Base-by-base conservation (phyloP, 2,888 invertebrate species). In the Mythimna vitellina region DNA sequence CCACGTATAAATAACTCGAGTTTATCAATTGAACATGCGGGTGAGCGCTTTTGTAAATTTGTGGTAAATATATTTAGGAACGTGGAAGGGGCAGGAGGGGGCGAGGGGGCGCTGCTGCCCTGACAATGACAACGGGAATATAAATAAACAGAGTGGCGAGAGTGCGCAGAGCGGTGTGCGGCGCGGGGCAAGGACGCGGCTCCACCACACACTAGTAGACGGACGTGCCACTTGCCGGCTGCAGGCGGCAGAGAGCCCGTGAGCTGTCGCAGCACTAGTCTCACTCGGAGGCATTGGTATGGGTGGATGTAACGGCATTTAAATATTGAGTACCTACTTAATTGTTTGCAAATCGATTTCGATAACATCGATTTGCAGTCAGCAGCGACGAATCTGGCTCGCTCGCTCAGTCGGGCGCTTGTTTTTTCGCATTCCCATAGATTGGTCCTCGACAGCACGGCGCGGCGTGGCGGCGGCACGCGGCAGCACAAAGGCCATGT, bases 61-160 rank as follows among this genome's bases (percentile, higher is more conserved):
- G 78, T 56, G 65, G 72, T 78, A 76, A 78, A 72, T 76, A 78
- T 77, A 70, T 35, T 53, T 6, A 9, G 6, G 25, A 22, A 56
- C 35, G 29, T 25, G 49, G 22, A 12, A 9, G 6, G 38, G 1
- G 51, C 2, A 46, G 22, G 38, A 38, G 0, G 0, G 14, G n/a
- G n/a, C n/a, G n/a, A n/a, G 29, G 53, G 32, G 42, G 20, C 22
- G 38, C 68, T 46, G 58, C 60, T 54, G 76, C 76, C 78, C 71
- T 77, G 78, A 64, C 76, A 60, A 35, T 77, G 76, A 65, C 64
- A 65, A 20, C 54, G n/a, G 42, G 42, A 54, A 20, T 73, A 72
- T 71, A 63, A 72, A 73, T 73, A 73, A 73, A 72, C 57, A 70
- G 17, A 32, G 56, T 5, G 38, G 29, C n/a, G 57, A 5, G 46